A percentile compares a stretch with the other conserved stretches of the same genome.
Evolutionary conservation across 2,113 vertebrate species (phyloP).

Genomic region (Pterocles burchelli): DNA sequence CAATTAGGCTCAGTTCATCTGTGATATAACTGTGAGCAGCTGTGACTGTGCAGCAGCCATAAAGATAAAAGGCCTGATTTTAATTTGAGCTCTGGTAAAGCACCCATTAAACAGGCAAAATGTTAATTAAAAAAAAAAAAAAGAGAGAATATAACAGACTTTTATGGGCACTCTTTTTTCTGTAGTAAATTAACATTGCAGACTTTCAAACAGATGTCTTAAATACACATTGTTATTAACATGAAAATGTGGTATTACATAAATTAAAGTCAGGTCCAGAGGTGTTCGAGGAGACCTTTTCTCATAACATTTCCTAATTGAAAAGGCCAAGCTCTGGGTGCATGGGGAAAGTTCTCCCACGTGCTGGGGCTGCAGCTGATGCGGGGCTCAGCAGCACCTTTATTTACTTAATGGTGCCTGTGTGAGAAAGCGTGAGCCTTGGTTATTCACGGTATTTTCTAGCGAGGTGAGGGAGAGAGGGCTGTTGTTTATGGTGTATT

Average conservation of each 20-base stretch:
- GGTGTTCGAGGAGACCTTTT: slow-evolving; percentile 69
- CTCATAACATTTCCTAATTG: slow-evolving; percentile 73
- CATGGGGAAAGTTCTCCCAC: slow-evolving; percentile 25
- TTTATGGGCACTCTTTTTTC: slow-evolving; percentile 73
- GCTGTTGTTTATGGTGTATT: not conserved
- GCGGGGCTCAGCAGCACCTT: not conserved
- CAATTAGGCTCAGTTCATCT: slow-evolving; percentile 81
- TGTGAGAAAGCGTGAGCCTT: not conserved
- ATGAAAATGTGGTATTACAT: slow-evolving; percentile 82
- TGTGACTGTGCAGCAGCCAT: slow-evolving; percentile 70
- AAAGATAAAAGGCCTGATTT: slow-evolving; percentile 84
- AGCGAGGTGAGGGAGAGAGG: not conserved
- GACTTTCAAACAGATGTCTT: slow-evolving; percentile 84
- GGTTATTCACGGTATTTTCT: not conserved
- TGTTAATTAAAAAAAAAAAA: slow-evolving; percentile 79
- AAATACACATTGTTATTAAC: slow-evolving; percentile 80
- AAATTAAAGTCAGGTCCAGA: slow-evolving; percentile 82
- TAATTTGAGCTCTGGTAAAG: slow-evolving; percentile 82
- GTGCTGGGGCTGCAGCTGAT: slow-evolving; percentile 40
- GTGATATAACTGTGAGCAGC: slow-evolving; percentile 80
- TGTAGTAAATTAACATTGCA: slow-evolving; percentile 81
- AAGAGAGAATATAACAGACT: slow-evolving; percentile 72
- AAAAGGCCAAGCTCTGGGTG: slow-evolving; percentile 58
- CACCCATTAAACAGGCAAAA: slow-evolving; percentile 80
- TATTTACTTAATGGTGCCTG: not conserved